Evolutionary conservation across 2,113 vertebrate species (phyloP), one percentile per base, ranked within the genome.

Genomic region (Sinosuthora webbiana): DNA sequence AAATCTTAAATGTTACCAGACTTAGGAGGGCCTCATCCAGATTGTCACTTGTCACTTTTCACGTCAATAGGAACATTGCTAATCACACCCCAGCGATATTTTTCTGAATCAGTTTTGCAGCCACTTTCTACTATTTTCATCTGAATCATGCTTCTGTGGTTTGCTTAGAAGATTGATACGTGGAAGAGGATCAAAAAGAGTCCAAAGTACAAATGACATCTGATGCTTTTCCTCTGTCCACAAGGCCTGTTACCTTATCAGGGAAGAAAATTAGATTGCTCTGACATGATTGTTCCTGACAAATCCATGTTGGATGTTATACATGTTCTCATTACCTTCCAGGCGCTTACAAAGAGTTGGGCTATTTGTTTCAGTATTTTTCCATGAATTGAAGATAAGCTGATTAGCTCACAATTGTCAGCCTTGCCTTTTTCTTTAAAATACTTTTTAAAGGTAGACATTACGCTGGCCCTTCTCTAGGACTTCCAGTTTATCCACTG

Each of bases 251-350:
- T 97, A 77, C 70, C 53, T 60, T 64, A 74, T 86, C 79, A 90
- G 45, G 53, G 75, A 86, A 88, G 88, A 83, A 94, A 95, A 97
- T 93, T 86, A 93, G 63, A 90, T 96, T 96, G 49, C 63, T 80
- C 77, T 96, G 92, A 94, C 30, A 5, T 88, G 85, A 96, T 92
- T 95, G 65, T 11, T 91, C 85, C 80, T 95, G 95, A 91, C 79
- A 94, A 96, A 94, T 86, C 55, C 87, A 87, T 45, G 55, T n/a
- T 91, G 88, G 95, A 95, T 88, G 71, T 85, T 92, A 39, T 52
- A 90, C 75, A 74, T 65, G 53, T 83, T 67, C 90, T 88, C n/a
- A 65, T 94, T 92, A 80, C 76, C 79, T 94, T 93, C 75, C 67
- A 92, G 90, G 59, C 10, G 0, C 70, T 92, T 85, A 82, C 64